A percentile compares a stretch with the other conserved stretches of the same genome.
phyloP scores from a whole-genome alignment of 2,888 invertebrate species.

The Nudaria mundana region DNA sequence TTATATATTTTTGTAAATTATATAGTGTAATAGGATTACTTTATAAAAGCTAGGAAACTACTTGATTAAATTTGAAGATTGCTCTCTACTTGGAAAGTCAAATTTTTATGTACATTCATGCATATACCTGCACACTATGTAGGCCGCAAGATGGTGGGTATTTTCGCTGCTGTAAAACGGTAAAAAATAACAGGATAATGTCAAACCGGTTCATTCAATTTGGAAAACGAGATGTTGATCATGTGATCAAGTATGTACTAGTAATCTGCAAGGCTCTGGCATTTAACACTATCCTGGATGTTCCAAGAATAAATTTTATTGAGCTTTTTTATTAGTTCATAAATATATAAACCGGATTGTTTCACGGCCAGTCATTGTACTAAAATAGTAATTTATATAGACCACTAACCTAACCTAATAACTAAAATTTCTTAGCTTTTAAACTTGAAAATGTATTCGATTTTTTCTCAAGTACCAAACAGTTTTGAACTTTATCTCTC shows the following conservation, averaged over 20 bases:
- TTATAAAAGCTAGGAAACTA: too few species aligned
- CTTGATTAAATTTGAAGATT: too few species aligned
- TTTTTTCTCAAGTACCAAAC: background rate
- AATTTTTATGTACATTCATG: slow-evolving; percentile 39
- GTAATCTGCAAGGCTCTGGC: slow-evolving; percentile 9
- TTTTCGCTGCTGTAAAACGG: slow-evolving; percentile 53
- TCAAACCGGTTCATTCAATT: slow-evolving; percentile 61
- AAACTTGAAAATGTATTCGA: slow-evolving; percentile 1
- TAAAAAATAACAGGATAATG: slow-evolving; percentile 69
- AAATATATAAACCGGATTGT: slow-evolving; percentile 11
- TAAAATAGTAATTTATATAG: slow-evolving; percentile 7
- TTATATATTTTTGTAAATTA: too few species aligned
- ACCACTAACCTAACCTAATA: background rate
- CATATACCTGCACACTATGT: slow-evolving; percentile 39
- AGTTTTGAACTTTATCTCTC: slow-evolving; percentile 11
- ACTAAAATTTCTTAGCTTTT: slow-evolving; percentile 1
- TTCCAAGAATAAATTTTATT: slow-evolving; percentile 19
- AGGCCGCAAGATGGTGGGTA: slow-evolving; percentile 35
- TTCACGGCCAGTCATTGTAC: slow-evolving; percentile 13
- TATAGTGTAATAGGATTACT: too few species aligned
- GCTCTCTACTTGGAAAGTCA: slow-evolving; percentile 12
- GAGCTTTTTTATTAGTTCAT: slow-evolving; percentile 15
- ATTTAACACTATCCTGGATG: slow-evolving; percentile 14
- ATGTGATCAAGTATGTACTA: slow-evolving; percentile 21
- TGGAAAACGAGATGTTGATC: slow-evolving; percentile 44